These are phyloP conservation scores for Meta bourneti DNA, from an alignment of 2,888 invertebrate species.

Conservation along the genomic window DNA sequence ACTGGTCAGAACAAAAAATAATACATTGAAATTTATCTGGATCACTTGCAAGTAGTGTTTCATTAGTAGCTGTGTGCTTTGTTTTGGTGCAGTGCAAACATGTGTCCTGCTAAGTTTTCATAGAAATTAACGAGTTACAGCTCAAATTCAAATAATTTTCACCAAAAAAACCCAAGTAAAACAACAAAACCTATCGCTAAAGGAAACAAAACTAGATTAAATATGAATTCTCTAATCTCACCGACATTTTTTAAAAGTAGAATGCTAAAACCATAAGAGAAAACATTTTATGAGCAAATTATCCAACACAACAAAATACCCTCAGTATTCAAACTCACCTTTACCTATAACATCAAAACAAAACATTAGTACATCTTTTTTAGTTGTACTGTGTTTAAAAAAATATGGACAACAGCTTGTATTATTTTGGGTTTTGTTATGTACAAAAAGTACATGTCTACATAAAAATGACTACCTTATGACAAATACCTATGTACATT, in stretches of 20 bases:
- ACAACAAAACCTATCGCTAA: background rate
- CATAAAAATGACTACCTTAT: slow-evolving; percentile 30
- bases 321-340: background rate
- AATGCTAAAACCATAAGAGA: background rate
- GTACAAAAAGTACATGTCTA: slow-evolving; percentile 53
- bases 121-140: background rate
- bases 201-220: background rate
- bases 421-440: slow-evolving; percentile 40
- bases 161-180: background rate
- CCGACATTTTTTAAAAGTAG: background rate
- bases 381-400: background rate
- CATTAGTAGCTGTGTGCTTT: background rate
- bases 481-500: slow-evolving; percentile 55
- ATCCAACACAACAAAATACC: too few relatives aligned
- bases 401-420: slow-evolving; percentile 11
- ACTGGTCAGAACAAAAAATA: too few relatives aligned
- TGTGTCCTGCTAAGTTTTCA: background rate
- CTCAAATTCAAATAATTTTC: background rate
- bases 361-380: background rate
- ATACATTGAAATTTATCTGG: too few relatives aligned
- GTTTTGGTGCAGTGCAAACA: background rate
- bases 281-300: background rate
- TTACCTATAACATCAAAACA: background rate
- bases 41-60: too few relatives aligned
- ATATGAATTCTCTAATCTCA: background rate